Conservation (phyloP, 2,888 invertebrate genomes). For the Thereva unica region DNA sequence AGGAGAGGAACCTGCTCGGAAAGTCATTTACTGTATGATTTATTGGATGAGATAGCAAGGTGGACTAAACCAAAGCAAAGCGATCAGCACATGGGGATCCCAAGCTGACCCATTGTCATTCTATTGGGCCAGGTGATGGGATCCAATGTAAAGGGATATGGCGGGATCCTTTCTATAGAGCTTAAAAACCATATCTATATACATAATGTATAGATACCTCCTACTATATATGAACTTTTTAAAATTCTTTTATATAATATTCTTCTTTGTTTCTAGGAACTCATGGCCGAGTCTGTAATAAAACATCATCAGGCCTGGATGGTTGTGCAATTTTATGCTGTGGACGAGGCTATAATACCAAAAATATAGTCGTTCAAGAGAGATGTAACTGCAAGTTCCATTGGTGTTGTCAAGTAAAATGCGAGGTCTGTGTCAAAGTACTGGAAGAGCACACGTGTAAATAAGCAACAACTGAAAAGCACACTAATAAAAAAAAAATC, state of each 20-base stretch:
- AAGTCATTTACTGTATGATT: no score
- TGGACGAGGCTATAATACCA: slow-evolving; percentile 89
- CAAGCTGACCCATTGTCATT: no score
- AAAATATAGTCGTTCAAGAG: slow-evolving; percentile 74
- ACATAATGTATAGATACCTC: no score
- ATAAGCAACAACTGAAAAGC: slow-evolving; percentile 57
- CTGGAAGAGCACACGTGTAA: slow-evolving; percentile 87
- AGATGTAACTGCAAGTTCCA: slow-evolving; percentile 93
- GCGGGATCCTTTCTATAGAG: no score
- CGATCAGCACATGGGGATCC: no score
- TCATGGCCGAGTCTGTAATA: slow-evolving; percentile 71
- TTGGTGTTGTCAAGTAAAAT: slow-evolving; percentile 95
- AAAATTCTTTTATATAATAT: slow-evolving; percentile 48
- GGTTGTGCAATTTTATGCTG: slow-evolving; percentile 90
- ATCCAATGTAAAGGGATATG: no score
- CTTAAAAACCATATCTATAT: no score
- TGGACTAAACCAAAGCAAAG: no score
- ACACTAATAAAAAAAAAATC: slow-evolving; percentile 1
- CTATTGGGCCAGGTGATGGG: no score
- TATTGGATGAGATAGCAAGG: no score
- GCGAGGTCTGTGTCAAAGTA: slow-evolving; percentile 80
- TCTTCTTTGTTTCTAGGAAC: slow-evolving; percentile 61
- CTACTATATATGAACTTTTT: no score
- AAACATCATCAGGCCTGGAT: slow-evolving; percentile 74
- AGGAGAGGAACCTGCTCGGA: no score